Percentiles rank a stretch among this genome's conserved stretches.
These are phyloP conservation scores for Austrofundulus limnaeus DNA, from an alignment of 2,113 vertebrate genomes.

Conservation along the genomic window DNA sequence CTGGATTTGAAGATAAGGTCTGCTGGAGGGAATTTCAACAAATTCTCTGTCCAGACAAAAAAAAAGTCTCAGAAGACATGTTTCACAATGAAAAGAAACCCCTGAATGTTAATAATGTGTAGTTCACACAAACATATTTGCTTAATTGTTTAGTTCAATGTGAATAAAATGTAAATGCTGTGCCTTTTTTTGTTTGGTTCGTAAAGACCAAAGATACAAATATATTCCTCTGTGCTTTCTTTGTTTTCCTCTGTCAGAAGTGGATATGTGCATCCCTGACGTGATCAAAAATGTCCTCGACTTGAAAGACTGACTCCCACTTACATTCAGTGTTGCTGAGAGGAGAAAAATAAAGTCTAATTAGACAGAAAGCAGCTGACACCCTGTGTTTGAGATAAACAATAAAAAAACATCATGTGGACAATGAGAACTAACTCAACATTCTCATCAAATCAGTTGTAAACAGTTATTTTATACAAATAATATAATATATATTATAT, in stretches of 20 bases:
- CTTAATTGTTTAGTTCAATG: too few species aligned
- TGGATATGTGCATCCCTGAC: background rate
- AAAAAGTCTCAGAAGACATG: too few species aligned
- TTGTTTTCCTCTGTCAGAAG: background rate
- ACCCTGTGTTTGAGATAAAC: background rate
- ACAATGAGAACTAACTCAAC: background rate
- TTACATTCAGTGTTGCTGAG: background rate
- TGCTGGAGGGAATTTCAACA: too few species aligned
- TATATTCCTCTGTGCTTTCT: background rate
- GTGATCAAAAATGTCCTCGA: background rate
- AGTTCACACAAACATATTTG: too few species aligned
- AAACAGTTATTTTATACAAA: too few species aligned
- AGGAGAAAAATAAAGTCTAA: background rate
- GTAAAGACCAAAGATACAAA: conserved; percentile 17
- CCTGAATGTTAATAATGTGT: too few species aligned
- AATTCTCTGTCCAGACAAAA: too few species aligned
- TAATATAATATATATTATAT: too few species aligned
- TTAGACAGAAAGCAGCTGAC: background rate
- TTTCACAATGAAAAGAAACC: too few species aligned
- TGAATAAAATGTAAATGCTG: too few species aligned
- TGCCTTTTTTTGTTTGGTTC: conserved; percentile 1
- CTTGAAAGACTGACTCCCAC: background rate
- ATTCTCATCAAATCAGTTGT: background rate
- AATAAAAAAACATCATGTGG: background rate
- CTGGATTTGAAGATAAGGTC: too few species aligned